These are phyloP conservation scores for Chaenocephalus aceratus DNA, from an alignment of 2,113 vertebrate species.

Conservation along the genomic window DNA sequence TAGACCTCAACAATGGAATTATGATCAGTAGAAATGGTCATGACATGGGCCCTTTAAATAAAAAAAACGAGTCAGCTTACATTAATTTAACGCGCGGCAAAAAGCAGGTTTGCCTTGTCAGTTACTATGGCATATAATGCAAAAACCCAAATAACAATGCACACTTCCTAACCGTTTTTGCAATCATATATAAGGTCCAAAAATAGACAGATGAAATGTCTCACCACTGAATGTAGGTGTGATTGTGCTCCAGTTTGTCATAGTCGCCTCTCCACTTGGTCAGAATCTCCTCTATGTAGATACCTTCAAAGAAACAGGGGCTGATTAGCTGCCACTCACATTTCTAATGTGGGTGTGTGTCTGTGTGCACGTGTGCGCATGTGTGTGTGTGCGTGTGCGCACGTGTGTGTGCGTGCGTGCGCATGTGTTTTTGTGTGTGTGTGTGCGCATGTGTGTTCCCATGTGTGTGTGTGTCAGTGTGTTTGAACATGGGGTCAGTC, in stretches of 20 bases:
- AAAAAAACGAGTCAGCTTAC: too few species aligned
- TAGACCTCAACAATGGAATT: too few species aligned
- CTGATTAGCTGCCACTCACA: conserved; percentile 10
- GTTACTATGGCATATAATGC: background rate
- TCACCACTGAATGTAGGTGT: conserved; percentile 99
- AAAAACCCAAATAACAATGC: background rate
- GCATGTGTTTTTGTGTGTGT: background rate
- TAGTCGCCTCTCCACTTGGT: conserved; percentile 97
- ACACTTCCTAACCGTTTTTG: background rate
- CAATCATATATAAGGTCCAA: background rate
- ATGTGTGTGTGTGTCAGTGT: background rate
- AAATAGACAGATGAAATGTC: conserved; percentile 55
- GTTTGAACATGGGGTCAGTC: conserved; percentile 48
- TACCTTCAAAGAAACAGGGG: conserved; percentile 82
- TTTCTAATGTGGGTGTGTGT: conserved; percentile 6
- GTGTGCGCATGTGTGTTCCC: background rate
- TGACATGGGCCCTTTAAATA: too few species aligned
- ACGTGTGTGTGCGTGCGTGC: background rate
- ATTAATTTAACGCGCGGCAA: too few species aligned
- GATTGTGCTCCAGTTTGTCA: conserved; percentile 97
- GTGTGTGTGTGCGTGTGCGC: background rate
- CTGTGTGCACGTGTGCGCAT: background rate
- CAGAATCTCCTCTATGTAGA: conserved; percentile 97
- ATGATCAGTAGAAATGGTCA: too few species aligned
- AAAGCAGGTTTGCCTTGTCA: background rate